A percentile compares a stretch with the other conserved stretches of the same genome.
phyloP scores from a whole-genome alignment of 2,113 vertebrate species.

The Numida meleagris region DNA sequence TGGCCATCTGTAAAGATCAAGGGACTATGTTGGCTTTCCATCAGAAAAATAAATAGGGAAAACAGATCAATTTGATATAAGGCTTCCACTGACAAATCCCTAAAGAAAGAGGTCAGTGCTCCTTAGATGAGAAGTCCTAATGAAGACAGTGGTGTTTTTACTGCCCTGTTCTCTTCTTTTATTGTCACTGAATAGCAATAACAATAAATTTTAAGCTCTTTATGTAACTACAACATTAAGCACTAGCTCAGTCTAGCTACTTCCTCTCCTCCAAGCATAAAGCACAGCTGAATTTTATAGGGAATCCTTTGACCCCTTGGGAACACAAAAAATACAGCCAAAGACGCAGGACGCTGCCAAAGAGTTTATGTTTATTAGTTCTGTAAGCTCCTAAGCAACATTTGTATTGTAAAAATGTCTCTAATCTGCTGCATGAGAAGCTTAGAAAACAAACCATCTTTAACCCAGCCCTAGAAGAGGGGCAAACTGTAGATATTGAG shows the following conservation, averaged over 20 bases:
- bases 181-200: background rate
- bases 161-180: slow-evolving; percentile 14
- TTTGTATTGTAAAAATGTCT: background rate
- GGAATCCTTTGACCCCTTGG: slow-evolving; percentile 17
- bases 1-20: background rate
- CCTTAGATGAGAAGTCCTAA: background rate
- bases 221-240: background rate
- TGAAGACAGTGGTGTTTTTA: background rate
- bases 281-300: slow-evolving; percentile 24
- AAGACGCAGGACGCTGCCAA: slow-evolving; percentile 15
- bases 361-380: slow-evolving; percentile 43
- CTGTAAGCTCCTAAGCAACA: background rate
- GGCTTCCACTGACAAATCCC: background rate
- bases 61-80: background rate
- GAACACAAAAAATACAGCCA: slow-evolving; percentile 12
- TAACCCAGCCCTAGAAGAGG: background rate
- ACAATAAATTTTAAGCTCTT: background rate
- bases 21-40: background rate
- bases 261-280: slow-evolving; percentile 21
- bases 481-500: background rate
- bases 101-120: background rate
- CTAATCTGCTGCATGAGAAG: background rate
- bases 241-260: background rate
- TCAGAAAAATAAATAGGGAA: background rate
- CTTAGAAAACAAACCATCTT: background rate